phyloP scores from a whole-genome alignment of 2,797 vertebrate genomes.

The Labroides dimidiatus region DNA sequence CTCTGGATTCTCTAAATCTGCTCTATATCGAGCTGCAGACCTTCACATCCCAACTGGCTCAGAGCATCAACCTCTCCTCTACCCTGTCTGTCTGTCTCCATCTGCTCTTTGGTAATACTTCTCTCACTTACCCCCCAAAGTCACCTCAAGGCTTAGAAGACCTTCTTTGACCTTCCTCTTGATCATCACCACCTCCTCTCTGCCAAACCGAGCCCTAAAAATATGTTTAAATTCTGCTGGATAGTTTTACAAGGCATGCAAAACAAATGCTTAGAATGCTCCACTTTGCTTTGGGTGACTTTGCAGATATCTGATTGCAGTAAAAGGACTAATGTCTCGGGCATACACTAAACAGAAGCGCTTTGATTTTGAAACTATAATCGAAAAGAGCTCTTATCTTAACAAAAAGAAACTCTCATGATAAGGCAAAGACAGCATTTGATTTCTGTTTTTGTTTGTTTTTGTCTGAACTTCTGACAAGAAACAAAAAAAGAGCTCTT shows the following conservation, averaged over 20 bases:
- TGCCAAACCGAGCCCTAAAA: neutral
- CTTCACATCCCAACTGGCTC: constrained; percentile 12
- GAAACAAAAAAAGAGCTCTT: neutral
- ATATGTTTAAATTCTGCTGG: constrained; percentile 19
- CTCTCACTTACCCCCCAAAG: constrained; percentile 20
- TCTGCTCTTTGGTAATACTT: constrained; percentile 18
- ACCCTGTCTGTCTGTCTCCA: constrained; percentile 10
- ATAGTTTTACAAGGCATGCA: constrained; percentile 3
- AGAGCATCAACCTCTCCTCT: constrained; percentile 7
- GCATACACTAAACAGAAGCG: neutral
- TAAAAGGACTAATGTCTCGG: constrained; percentile 12
- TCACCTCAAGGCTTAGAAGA: constrained; percentile 32
- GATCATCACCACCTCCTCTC: constrained; percentile 22
- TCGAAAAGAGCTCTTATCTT: neutral
- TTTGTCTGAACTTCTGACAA: neutral
- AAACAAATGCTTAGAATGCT: constrained; percentile 19
- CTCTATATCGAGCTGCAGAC: neutral
- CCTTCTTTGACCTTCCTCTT: constrained; percentile 21
- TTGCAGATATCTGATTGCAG: constrained; percentile 7
- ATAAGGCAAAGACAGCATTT: neutral
- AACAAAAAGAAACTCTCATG: constrained; percentile 3
- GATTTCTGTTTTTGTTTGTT: neutral
- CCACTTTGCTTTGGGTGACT: constrained; percentile 5
- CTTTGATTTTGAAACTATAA: constrained; percentile 1
- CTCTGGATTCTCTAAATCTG: constrained; percentile 13